A percentile compares a stretch with the other conserved stretches of the same genome.
Conservation (phyloP, 2,888 invertebrate species). For the Petrophora chlorosata region DNA sequence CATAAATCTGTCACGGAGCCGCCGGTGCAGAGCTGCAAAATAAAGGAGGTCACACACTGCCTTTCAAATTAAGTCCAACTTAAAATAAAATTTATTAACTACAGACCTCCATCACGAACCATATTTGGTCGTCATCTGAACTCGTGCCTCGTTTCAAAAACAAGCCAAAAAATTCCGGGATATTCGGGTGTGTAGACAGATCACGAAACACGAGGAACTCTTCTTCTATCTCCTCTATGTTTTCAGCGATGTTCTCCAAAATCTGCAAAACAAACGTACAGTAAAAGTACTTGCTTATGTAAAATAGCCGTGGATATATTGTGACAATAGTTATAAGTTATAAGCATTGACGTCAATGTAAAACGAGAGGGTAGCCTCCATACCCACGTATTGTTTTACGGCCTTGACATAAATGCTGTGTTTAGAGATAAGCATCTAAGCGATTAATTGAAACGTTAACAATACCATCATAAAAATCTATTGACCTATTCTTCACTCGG, state of each 20-base stretch:
- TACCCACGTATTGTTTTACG: constrained; percentile 62
- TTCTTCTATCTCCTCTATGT: constrained; percentile 92
- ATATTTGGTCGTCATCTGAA: constrained; percentile 89
- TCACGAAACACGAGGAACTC: constrained; percentile 90
- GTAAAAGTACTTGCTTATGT: constrained; percentile 3
- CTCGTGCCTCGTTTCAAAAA: constrained; percentile 86
- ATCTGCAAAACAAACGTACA: constrained; percentile 76
- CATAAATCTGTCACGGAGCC: constrained; percentile 92
- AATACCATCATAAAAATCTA: constrained; percentile 60
- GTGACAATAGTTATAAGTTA: constrained; percentile 24
- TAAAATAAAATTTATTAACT: constrained; percentile 36
- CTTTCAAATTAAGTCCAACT: constrained; percentile 31
- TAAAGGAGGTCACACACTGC: constrained; percentile 31
- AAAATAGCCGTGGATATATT: constrained; percentile 12
- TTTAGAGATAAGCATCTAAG: constrained; percentile 67
- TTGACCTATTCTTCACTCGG: constrained; percentile 38
- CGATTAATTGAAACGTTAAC: constrained; percentile 69
- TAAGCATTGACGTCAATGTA: constrained; percentile 44
- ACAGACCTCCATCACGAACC: constrained; percentile 93
- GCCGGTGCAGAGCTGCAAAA: constrained; percentile 88
- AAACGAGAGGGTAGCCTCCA: constrained; percentile 52
- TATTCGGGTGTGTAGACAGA: constrained; percentile 89
- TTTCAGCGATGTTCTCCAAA: constrained; percentile 90
- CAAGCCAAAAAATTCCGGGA: constrained; percentile 89
- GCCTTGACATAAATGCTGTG: constrained; percentile 73